phyloP scores from a whole-genome alignment of 2,888 invertebrate species.

The Acanthococcus lagerstroemiae region DNA sequence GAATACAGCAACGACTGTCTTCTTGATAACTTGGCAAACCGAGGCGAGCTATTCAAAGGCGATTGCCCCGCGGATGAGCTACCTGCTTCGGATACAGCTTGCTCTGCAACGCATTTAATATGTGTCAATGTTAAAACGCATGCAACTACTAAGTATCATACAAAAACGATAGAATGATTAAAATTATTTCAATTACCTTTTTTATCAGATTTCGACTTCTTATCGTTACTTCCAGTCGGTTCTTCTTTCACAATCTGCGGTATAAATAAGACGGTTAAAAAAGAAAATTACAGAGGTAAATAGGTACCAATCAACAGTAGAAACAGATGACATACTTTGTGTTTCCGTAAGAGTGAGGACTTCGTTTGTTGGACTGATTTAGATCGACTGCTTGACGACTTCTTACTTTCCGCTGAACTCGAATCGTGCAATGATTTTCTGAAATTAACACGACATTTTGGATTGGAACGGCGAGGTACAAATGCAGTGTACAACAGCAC shows the following conservation, averaged over 20 bases:
- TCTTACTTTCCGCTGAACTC: background rate
- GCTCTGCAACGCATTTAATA: background rate
- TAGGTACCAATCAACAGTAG: too few relatives aligned
- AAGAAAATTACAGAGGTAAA: too few relatives aligned
- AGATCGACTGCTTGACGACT: background rate
- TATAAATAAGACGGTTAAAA: too few relatives aligned
- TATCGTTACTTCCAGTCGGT: too few relatives aligned
- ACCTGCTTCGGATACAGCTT: constrained; percentile 6
- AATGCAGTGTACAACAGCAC: too few relatives aligned
- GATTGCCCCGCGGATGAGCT: background rate
- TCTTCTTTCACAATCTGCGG: too few relatives aligned
- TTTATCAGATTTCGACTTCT: too few relatives aligned
- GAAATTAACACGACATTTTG: too few relatives aligned
- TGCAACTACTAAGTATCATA: background rate
- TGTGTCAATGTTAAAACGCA: too few relatives aligned
- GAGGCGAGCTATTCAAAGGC: background rate
- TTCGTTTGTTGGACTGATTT: background rate
- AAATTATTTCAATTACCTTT: background rate
- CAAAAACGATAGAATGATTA: background rate
- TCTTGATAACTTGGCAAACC: background rate
- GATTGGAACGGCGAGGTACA: too few relatives aligned
- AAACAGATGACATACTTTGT: too few relatives aligned
- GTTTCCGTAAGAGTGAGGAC: too few relatives aligned
- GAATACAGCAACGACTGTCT: background rate
- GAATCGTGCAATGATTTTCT: background rate